These are phyloP conservation scores for Ammospiza maritima DNA, from an alignment of 2,797 vertebrate genomes.

Conservation along the genomic window DNA sequence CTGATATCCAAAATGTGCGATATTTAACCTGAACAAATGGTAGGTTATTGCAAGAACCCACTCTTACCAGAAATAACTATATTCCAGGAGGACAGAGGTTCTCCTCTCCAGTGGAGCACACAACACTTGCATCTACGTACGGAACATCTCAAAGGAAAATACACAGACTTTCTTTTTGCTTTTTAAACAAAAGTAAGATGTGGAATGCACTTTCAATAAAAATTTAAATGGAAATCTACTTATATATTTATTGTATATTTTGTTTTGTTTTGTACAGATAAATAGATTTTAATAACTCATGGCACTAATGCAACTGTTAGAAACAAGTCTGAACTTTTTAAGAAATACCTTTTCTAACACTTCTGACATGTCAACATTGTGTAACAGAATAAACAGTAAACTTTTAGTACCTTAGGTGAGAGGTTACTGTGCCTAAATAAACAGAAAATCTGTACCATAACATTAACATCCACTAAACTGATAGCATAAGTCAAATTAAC, in stretches of 20 bases:
- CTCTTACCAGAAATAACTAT: neutral
- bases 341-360: neutral
- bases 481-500: neutral
- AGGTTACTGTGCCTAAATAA: neutral
- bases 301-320: neutral
- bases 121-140: neutral
- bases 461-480: neutral
- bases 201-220: neutral
- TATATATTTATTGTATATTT: neutral
- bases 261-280: neutral
- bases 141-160: neutral
- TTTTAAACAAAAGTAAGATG: neutral
- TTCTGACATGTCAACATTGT: neutral
- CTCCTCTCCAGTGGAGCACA: neutral
- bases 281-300: neutral
- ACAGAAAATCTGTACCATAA: neutral
- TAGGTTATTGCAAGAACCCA: neutral
- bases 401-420: neutral
- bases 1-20: neutral
- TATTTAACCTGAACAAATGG: neutral
- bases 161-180: neutral
- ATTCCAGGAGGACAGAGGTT: neutral
- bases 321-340: neutral
- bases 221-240: neutral
- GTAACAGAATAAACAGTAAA: neutral